Evolutionary conservation across 2,113 vertebrate species (phyloP).

Genomic region (Elanus axillaris): DNA sequence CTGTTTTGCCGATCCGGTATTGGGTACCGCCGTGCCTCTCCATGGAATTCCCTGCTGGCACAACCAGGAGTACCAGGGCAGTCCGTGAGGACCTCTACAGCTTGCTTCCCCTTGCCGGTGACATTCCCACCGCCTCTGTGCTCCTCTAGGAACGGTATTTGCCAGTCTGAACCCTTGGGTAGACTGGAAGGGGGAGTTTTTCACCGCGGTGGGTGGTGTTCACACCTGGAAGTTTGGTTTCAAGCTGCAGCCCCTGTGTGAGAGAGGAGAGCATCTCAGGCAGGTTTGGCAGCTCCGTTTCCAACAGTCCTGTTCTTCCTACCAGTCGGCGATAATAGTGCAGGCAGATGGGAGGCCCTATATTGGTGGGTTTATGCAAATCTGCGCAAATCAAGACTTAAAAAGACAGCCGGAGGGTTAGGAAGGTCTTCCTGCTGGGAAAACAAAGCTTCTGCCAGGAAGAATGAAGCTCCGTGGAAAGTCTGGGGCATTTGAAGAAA

Average conservation of each 20-base stretch:
- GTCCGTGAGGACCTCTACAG: neutral
- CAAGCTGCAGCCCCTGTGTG: no score
- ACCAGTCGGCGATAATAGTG: neutral
- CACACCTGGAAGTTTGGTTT: neutral
- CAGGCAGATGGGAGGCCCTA: neutral
- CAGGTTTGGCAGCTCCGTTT: neutral
- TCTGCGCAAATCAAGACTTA: neutral
- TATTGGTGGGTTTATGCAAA: neutral
- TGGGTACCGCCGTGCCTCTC: neutral
- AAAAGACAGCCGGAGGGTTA: neutral
- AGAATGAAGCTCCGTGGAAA: neutral
- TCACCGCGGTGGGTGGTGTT: fast-evolving
- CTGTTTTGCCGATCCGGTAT: neutral
- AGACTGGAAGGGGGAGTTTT: neutral
- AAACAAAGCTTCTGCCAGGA: neutral
- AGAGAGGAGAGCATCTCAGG: neutral
- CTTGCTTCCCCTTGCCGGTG: fast-evolving
- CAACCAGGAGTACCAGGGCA: neutral
- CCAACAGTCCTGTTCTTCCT: neutral
- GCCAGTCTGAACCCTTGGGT: neutral
- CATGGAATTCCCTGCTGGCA: neutral
- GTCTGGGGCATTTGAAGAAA: neutral
- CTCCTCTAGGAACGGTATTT: neutral
- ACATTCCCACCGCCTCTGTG: fast-evolving
- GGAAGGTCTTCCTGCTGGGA: neutral